Evolutionary conservation across 2,797 vertebrate species (phyloP).

Genomic region (Argya squamiceps): DNA sequence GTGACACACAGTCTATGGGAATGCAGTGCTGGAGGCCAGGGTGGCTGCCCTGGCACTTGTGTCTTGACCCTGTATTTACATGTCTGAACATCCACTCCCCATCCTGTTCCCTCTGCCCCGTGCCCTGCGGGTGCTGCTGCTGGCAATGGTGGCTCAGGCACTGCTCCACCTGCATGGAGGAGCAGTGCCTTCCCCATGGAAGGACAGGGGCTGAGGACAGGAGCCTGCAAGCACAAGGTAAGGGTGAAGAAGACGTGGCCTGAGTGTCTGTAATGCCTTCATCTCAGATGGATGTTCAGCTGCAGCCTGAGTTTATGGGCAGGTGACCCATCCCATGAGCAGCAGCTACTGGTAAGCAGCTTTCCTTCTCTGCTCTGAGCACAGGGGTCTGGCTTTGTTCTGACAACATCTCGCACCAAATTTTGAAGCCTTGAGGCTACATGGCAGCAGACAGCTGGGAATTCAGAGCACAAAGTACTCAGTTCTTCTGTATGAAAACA

Average conservation of each 20-base stretch:
- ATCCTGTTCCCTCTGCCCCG: accelerated
- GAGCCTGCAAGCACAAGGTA: neutral
- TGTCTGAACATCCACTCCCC: neutral
- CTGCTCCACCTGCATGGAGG: accelerated
- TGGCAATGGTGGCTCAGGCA: neutral
- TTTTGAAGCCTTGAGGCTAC: neutral
- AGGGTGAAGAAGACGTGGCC: neutral
- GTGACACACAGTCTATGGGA: neutral
- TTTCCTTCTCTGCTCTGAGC: neutral
- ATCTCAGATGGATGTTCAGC: neutral
- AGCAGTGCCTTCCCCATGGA: no score
- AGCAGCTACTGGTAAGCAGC: neutral
- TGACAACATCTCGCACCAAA: neutral
- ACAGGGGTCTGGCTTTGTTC: neutral
- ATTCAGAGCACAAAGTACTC: neutral
- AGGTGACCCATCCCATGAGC: neutral
- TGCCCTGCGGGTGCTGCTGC: accelerated
- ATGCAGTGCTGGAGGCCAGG: neutral
- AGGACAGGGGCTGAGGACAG: neutral
- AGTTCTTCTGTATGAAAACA: neutral
- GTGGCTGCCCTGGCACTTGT: neutral
- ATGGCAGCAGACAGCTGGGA: neutral
- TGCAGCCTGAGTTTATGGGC: neutral
- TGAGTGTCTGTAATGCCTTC: neutral
- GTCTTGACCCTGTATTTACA: neutral